A percentile compares a stretch with the other conserved stretches of the same genome.
phyloP scores from a whole-genome alignment of 2,113 vertebrate genomes.

The Typhlomys cinereus region DNA sequence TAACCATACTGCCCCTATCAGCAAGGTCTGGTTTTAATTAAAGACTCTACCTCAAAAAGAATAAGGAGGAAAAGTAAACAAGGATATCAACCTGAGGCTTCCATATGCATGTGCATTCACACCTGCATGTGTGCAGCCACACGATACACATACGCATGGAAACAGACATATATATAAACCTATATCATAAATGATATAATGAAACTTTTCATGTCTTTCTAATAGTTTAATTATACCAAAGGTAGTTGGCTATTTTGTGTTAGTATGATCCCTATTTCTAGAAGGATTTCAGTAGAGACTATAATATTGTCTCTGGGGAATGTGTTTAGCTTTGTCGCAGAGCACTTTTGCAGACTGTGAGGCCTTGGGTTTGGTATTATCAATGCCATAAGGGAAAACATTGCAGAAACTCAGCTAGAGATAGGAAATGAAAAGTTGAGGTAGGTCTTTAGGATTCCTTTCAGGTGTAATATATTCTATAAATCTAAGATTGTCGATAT shows the following conservation, averaged over 20 bases:
- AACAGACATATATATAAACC: no score
- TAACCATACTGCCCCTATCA: no score
- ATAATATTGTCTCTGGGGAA: not conserved
- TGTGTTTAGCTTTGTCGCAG: not conserved
- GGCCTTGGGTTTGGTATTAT: not conserved
- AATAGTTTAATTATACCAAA: not conserved
- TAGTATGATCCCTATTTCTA: not conserved
- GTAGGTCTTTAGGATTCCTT: conserved; percentile 42
- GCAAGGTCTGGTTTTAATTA: no score
- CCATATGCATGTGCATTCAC: no score
- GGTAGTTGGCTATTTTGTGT: not conserved
- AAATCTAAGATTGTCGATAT: conserved; percentile 31
- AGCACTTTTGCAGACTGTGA: not conserved
- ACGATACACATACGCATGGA: no score
- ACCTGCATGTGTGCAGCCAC: no score
- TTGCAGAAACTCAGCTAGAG: not conserved
- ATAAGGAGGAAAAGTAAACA: no score
- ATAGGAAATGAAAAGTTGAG: not conserved
- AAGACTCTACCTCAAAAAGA: no score
- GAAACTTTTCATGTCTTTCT: not conserved
- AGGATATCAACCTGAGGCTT: no score
- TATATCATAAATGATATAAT: no score
- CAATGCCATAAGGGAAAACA: not conserved
- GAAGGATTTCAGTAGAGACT: conserved; percentile 31
- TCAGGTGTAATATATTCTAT: not conserved